A percentile compares a stretch with the other conserved stretches of the same genome.
These are phyloP conservation scores for Coreius guichenoti DNA, from an alignment of 2,797 vertebrate genomes.

Conservation along the genomic window DNA sequence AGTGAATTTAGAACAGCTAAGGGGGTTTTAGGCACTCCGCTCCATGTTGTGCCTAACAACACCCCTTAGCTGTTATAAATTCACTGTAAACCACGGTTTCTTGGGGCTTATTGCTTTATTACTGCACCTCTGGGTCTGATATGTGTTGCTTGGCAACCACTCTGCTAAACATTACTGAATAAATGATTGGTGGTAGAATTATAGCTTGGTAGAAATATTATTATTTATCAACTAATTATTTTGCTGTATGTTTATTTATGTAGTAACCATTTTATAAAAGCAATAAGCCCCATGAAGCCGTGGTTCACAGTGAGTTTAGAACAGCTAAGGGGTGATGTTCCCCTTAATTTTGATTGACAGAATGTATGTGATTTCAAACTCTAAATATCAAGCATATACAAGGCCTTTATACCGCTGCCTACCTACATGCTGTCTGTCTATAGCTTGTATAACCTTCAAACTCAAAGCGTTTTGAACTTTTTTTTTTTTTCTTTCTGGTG, in stretches of 20 bases:
- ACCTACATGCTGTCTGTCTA: neutral
- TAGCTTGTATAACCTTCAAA: neutral
- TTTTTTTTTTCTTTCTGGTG: neutral
- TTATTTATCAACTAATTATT: neutral
- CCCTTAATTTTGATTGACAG: neutral
- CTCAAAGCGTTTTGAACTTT: neutral
- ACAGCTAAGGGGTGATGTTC: neutral
- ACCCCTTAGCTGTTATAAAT: too few relatives aligned
- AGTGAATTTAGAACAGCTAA: too few relatives aligned
- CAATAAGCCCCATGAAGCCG: neutral
- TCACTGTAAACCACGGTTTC: neutral
- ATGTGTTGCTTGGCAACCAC: conserved; percentile 18
- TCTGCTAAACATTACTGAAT: neutral
- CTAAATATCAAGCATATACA: neutral
- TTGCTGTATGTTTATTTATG: neutral
- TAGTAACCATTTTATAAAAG: neutral
- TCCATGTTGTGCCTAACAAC: too few relatives aligned
- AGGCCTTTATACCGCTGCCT: neutral
- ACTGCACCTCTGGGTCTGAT: neutral
- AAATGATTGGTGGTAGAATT: neutral
- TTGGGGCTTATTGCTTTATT: neutral
- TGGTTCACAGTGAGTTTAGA: neutral
- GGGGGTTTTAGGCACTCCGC: too few relatives aligned
- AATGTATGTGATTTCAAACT: neutral
- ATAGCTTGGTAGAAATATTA: neutral